phyloP scores from a whole-genome alignment of 1,140 invertebrate genomes.

The Habropoda laboriosa region DNA sequence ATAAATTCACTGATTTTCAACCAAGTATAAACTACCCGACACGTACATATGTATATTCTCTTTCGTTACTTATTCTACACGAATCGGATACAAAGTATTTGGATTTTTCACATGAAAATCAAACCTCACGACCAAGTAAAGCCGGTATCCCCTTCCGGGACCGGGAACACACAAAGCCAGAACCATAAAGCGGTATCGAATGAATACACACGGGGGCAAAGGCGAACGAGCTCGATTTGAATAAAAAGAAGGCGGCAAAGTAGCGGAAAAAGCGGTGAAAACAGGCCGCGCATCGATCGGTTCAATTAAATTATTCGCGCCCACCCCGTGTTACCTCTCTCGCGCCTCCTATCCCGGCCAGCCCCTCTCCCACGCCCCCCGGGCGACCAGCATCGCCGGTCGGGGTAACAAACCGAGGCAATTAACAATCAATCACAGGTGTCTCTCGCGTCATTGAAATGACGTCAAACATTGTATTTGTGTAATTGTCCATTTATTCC shows the following conservation, averaged over 20 bases:
- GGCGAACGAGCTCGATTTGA: constrained; percentile 16
- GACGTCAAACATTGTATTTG: constrained; percentile 82
- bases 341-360: constrained; percentile 25
- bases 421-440: constrained; percentile 82
- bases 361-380: constrained; percentile 31
- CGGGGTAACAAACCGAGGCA: constrained; percentile 81
- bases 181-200: background rate
- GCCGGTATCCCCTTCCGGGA: too few relatives aligned
- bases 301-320: constrained; percentile 79
- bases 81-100: too few relatives aligned
- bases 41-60: too few relatives aligned
- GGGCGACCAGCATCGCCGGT: constrained; percentile 60
- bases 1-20: too few relatives aligned
- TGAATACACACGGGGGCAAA: background rate
- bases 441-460: constrained; percentile 82
- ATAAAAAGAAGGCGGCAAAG: constrained; percentile 37
- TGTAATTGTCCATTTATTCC: constrained; percentile 83
- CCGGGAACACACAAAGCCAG: too few relatives aligned
- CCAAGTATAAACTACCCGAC: too few relatives aligned
- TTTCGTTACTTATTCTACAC: too few relatives aligned
- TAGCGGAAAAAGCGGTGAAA: constrained; percentile 57
- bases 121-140: too few relatives aligned
- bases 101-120: too few relatives aligned
- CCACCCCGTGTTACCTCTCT: constrained; percentile 55
- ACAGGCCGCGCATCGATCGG: constrained; percentile 68